A percentile compares a stretch with the other conserved stretches of the same genome.
These are phyloP conservation scores for Proisotoma minuta DNA, from an alignment of 2,888 invertebrate species.

Conservation along the genomic window DNA sequence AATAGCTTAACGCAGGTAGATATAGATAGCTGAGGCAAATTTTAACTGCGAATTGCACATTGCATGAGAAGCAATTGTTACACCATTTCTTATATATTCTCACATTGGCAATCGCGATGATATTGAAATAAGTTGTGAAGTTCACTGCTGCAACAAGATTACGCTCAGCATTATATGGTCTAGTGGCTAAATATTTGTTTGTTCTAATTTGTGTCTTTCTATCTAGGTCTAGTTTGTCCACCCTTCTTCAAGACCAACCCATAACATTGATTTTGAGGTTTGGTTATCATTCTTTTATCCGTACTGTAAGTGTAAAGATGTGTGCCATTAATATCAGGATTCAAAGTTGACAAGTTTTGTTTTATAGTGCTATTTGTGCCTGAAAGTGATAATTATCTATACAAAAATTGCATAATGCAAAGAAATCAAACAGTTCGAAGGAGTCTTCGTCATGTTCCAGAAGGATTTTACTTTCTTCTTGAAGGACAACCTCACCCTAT, in stretches of 20 bases:
- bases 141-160: neutral
- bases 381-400: conserved; percentile 9
- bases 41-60: no score
- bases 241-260: no score
- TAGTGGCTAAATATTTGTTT: neutral
- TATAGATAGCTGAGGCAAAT: no score
- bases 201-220: no score
- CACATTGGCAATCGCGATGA: neutral
- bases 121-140: conserved; percentile 5
- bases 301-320: no score
- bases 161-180: neutral
- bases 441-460: conserved; percentile 33
- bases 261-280: no score
- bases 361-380: neutral
- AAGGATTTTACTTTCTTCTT: conserved; percentile 35
- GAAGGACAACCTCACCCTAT: conserved; percentile 40
- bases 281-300: no score
- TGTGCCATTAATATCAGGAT: no score
- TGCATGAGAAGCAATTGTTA: no score
- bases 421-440: conserved; percentile 22
- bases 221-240: no score
- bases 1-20: no score
- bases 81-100: no score
- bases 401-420: conserved; percentile 13
- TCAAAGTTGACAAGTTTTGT: neutral